Percentiles rank a stretch among this genome's conserved stretches.
phyloP scores from a whole-genome alignment of 2,888 invertebrate species.

The Drosophila barbarae region DNA sequence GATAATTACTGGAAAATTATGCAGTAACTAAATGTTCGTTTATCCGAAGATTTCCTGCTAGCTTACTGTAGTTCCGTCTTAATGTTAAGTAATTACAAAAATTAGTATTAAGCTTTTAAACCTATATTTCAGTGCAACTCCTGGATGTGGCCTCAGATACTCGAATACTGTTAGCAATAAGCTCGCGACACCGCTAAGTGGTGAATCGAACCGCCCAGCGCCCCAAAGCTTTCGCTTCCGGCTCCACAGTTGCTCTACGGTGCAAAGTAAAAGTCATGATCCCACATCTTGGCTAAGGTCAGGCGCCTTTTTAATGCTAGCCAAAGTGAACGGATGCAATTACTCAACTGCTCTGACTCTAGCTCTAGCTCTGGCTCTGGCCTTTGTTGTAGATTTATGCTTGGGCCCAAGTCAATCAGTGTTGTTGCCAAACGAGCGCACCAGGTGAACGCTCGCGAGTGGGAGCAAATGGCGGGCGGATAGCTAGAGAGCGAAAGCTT shows the following conservation, averaged over 20 bases:
- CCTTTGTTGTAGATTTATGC: constrained; percentile 56
- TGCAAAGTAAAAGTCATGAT: constrained; percentile 35
- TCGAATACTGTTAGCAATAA: no score
- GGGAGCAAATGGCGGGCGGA: constrained; percentile 25
- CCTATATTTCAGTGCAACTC: no score
- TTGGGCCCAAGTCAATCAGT: constrained; percentile 52
- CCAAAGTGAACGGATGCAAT: constrained; percentile 69
- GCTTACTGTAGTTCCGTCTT: neutral
- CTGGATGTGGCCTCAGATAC: no score
- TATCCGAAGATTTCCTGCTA: neutral
- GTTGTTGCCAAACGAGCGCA: constrained; percentile 36
- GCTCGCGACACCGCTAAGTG: no score
- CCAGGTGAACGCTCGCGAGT: constrained; percentile 68
- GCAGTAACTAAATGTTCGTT: neutral
- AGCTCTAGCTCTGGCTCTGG: constrained; percentile 27
- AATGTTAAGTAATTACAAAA: neutral
- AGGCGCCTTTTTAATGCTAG: constrained; percentile 36
- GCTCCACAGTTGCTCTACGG: constrained; percentile 7
- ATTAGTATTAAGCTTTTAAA: neutral
- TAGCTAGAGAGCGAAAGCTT: constrained; percentile 21
- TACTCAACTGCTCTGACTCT: constrained; percentile 29
- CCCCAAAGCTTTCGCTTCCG: constrained; percentile 32
- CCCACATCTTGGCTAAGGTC: constrained; percentile 41
- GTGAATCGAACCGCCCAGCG: no score
- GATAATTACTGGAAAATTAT: neutral